Base-by-base conservation (phyloP, 2,888 invertebrate genomes). In the Zygaena filipendulae region DNA sequence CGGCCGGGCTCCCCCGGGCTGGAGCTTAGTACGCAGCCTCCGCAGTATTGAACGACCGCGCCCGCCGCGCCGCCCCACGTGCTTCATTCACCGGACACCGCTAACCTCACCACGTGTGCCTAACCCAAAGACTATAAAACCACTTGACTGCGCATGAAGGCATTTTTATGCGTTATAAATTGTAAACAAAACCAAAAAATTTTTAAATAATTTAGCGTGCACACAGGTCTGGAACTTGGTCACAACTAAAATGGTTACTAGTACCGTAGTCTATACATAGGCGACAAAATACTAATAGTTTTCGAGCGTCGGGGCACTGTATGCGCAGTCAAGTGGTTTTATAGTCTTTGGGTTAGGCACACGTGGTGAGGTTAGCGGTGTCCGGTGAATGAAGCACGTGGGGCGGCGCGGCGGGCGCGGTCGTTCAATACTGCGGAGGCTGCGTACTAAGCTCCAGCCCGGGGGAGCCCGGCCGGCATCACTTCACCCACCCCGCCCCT, bases 391-490 rank as follows among this genome's bases (percentile, higher is more conserved):
- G 52, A 31, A 48, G 42, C 52, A 53, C 53, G 54, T 53, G 55
- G 49, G 38, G 23, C 19, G 21, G 12, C 13, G 29, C 16, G 32
- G 41, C 45, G 49, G 53, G 49, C 44, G 50, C 49, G 53, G 52
- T 38, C 55, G 55, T 45, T 57, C 56, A 51, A 57, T 57, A 57
- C 39, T 39, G 44, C 52, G 54, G 56, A 57, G 55, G 54, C 55
- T 57, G 56, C 56, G 56, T 55, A 40, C 32, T 54, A 45, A 40
- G 47, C 47, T 36, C 41, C 34, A 18, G 4, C 18, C 10, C 11
- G 6, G 25, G 24, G 21, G 10, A 12, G n/a, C 13, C 28, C 22
- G 24, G 2, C 21, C 14, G 9, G 13, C 14, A 18, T 25, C 18
- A 32, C 18, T 18, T 13, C n/a, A 25, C 13, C 19, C n/a, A 25